Evolutionary conservation across 1,140 invertebrate genomes (phyloP).

Genomic region (Drosophila repleta): DNA sequence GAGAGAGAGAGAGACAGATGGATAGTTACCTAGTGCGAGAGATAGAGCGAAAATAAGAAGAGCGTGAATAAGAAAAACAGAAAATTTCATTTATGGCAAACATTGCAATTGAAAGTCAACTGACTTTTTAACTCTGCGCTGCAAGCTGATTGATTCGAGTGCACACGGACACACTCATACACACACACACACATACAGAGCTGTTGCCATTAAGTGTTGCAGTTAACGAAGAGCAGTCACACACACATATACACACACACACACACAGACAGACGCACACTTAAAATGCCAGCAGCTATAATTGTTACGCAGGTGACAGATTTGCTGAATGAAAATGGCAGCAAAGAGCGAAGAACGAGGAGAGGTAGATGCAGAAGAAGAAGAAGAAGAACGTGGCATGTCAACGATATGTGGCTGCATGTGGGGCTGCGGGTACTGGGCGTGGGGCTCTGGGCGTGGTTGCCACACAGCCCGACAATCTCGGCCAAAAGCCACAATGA

Average conservation of each 20-base stretch:
- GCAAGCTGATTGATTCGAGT: slow-evolving; percentile 70
- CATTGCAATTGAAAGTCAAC: slow-evolving; percentile 55
- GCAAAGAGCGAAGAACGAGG: slow-evolving; percentile 12
- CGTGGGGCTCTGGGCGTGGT: neutral
- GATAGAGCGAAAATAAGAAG: neutral
- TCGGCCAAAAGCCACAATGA: slow-evolving; percentile 50
- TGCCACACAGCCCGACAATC: slow-evolving; percentile 36
- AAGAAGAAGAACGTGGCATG: slow-evolving; percentile 11
- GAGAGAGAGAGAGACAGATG: neutral
- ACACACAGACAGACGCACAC: slow-evolving; percentile 58
- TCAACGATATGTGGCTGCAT: slow-evolving; percentile 38
- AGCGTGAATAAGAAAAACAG: neutral
- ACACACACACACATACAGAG: slow-evolving; percentile 8
- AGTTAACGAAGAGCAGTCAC: slow-evolving; percentile 64
- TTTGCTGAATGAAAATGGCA: slow-evolving; percentile 75
- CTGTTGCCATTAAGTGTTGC: slow-evolving; percentile 64
- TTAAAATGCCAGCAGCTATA: slow-evolving; percentile 81
- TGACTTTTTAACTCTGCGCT: slow-evolving; percentile 43
- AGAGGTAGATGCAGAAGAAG: neutral
- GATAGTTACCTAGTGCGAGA: neutral
- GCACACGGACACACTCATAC: slow-evolving; percentile 16
- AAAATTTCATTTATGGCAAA: slow-evolving; percentile 50
- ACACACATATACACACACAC: slow-evolving; percentile 36
- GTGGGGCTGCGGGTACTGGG: neutral
- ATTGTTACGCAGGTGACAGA: slow-evolving; percentile 82